Evolutionary conservation across 1,140 invertebrate genomes (phyloP).

Genomic region (Cryptotermes secundus): DNA sequence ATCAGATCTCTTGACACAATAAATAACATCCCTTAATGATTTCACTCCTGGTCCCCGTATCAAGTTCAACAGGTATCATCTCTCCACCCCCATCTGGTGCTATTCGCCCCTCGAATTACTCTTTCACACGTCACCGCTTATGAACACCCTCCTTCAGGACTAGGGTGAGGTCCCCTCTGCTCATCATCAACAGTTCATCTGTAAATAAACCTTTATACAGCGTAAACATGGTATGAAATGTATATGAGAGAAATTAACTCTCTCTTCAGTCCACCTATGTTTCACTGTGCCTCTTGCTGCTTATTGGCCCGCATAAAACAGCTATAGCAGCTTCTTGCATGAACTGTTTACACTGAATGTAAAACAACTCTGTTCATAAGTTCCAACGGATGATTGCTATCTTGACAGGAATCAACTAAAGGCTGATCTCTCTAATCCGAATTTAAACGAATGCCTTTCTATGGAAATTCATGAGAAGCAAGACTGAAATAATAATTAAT

Average conservation of each 20-base stretch:
- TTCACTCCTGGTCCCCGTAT: neutral
- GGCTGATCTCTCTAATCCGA: neutral
- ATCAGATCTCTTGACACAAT: neutral
- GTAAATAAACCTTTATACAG: neutral
- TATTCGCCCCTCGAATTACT: neutral
- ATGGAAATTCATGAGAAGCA: neutral
- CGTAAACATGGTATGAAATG: constrained; percentile 6
- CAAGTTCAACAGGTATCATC: neutral
- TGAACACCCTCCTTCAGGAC: too few species aligned
- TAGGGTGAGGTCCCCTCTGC: neutral
- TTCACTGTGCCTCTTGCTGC: neutral
- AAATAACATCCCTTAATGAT: neutral
- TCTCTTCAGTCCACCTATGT: neutral
- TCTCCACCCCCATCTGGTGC: too few species aligned
- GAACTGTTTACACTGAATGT: neutral
- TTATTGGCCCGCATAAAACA: neutral
- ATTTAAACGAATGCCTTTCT: neutral
- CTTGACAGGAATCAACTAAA: neutral
- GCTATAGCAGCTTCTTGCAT: neutral
- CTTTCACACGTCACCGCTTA: neutral
- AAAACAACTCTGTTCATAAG: neutral
- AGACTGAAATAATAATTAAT: neutral
- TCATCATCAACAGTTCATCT: constrained; percentile 6
- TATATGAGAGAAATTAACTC: neutral
- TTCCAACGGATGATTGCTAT: neutral